Evolutionary conservation across 2,888 invertebrate genomes (phyloP).

Genomic region (Gari tellinella): DNA sequence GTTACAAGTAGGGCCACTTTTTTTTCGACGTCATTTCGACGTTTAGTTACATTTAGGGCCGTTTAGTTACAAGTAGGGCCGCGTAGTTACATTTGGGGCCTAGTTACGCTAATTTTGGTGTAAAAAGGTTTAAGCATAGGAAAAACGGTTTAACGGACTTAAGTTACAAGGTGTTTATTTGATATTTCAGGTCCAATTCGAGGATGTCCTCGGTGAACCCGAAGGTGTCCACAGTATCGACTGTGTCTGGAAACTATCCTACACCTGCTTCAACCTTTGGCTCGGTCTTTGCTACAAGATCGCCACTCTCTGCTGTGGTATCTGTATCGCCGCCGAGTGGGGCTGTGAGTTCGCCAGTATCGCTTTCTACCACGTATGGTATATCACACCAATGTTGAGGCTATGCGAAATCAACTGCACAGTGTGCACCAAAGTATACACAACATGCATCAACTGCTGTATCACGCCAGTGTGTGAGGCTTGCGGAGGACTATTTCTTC

Average conservation of each 20-base stretch:
- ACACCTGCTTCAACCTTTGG: conserved; percentile 87
- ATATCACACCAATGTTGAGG: conserved; percentile 88
- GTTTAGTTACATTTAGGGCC: too few relatives aligned
- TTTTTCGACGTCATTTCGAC: too few relatives aligned
- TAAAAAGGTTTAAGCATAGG: too few relatives aligned
- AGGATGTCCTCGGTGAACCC: conserved; percentile 72
- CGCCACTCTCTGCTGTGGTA: conserved; percentile 88
- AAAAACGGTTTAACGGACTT: too few relatives aligned
- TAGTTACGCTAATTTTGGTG: too few relatives aligned
- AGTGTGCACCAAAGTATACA: conserved; percentile 57
- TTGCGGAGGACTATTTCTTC: conserved; percentile 32
- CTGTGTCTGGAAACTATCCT: conserved; percentile 90
- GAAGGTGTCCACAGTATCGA: conserved; percentile 85
- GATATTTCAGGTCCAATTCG: conserved; percentile 27
- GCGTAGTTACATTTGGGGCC: too few relatives aligned
- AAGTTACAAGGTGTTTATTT: not conserved
- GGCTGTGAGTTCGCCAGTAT: conserved; percentile 84
- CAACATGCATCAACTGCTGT: conserved; percentile 32
- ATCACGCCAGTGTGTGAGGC: conserved; percentile 43
- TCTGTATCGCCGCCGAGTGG: conserved; percentile 88
- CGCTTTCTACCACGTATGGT: conserved; percentile 89
- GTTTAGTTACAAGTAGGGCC: too few relatives aligned
- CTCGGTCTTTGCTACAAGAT: conserved; percentile 90
- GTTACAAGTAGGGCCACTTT: too few relatives aligned
- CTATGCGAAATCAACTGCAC: conserved; percentile 87